Evolutionary conservation across 2,797 vertebrate genomes (phyloP).

Genomic region (Synaphobranchus kaupii): DNA sequence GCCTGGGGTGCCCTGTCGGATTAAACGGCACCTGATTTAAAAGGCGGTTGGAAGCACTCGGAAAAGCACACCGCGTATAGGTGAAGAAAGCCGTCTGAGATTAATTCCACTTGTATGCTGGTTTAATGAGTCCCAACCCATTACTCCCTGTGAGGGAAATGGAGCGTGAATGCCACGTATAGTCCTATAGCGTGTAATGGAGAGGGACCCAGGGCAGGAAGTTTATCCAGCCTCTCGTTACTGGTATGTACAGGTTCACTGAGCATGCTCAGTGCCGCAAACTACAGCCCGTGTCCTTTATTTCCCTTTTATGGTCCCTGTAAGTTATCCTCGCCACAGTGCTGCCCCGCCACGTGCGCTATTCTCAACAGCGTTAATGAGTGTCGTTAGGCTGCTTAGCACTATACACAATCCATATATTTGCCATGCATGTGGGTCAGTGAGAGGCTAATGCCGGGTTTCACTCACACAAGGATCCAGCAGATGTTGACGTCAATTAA

Average conservation of each 20-base stretch:
- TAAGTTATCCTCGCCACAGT: background rate
- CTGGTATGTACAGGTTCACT: background rate
- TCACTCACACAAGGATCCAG: background rate
- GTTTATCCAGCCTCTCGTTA: background rate
- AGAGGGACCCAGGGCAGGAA: background rate
- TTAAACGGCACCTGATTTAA: background rate
- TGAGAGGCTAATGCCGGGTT: background rate
- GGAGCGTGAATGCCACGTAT: background rate
- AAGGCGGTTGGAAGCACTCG: background rate
- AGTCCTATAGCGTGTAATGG: background rate
- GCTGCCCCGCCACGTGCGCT: background rate
- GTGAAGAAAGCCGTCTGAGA: slow-evolving; percentile 1
- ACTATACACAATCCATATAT: background rate
- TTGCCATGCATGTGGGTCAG: background rate
- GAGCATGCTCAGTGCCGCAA: background rate
- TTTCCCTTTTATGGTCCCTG: background rate
- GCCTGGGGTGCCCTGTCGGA: background rate
- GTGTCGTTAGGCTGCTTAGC: background rate
- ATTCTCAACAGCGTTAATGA: slow-evolving; percentile 16
- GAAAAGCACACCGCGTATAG: background rate
- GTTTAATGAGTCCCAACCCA: slow-evolving; percentile 18
- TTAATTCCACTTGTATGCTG: slow-evolving; percentile 17
- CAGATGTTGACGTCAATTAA: background rate
- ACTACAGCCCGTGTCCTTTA: background rate
- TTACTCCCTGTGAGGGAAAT: slow-evolving; percentile 2